phyloP scores from a whole-genome alignment of 1,140 invertebrate genomes.

The Brachionus plicatilis region DNA sequence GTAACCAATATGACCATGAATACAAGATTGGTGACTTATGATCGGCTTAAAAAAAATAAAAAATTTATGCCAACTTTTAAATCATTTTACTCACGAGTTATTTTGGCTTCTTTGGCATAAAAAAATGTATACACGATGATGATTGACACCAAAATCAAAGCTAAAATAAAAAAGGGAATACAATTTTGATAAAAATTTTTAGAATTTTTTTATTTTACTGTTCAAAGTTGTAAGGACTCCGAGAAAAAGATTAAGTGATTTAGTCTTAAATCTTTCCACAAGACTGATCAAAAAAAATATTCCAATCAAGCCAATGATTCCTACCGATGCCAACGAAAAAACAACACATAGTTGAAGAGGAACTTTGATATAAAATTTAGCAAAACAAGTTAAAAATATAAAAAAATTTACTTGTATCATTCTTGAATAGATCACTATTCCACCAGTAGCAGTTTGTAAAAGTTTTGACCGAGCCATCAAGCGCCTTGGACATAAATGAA shows the following conservation, averaged over 20 bases:
- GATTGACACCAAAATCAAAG: conserved; percentile 8
- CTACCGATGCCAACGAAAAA: neutral
- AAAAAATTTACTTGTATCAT: conserved; percentile 11
- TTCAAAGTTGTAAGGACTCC: conserved; percentile 13
- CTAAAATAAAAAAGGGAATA: neutral
- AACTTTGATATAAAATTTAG: neutral
- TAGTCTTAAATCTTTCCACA: conserved; percentile 24
- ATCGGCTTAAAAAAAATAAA: conserved; percentile 15
- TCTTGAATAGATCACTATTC: conserved; percentile 13
- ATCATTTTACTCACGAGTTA: conserved; percentile 3
- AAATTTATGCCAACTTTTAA: neutral
- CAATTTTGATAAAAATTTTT: too few species aligned
- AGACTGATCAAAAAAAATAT: conserved; percentile 32
- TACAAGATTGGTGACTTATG: neutral
- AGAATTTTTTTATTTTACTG: neutral
- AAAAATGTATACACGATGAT: conserved; percentile 23
- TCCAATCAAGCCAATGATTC: neutral
- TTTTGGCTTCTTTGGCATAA: conserved; percentile 33
- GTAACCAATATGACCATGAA: conserved; percentile 38
- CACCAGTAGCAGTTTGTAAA: conserved; percentile 34
- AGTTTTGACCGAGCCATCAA: conserved; percentile 25
- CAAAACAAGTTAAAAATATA: too few species aligned
- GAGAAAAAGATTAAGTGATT: conserved; percentile 22
- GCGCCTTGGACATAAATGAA: conserved; percentile 11
- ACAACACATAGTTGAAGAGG: neutral